These are phyloP conservation scores for Enteromius unitaeniatus DNA, from an alignment of 2,797 vertebrate species.

Conservation along the genomic window DNA sequence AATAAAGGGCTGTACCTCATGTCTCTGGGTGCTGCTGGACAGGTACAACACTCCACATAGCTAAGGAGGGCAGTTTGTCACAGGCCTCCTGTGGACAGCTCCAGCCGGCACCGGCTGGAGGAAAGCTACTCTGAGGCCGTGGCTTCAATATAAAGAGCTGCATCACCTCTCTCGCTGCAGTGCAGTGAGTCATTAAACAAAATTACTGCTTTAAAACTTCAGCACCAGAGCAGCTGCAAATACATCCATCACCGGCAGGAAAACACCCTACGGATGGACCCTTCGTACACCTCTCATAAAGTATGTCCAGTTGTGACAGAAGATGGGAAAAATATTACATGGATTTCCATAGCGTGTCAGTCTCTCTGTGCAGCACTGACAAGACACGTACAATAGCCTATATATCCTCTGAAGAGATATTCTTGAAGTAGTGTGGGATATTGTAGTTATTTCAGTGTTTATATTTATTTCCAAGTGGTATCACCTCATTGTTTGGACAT, in stretches of 20 bases:
- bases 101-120: neutral
- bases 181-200: slow-evolving; percentile 69
- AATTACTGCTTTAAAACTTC: slow-evolving; percentile 71
- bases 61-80: slow-evolving; percentile 68
- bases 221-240: slow-evolving; percentile 55
- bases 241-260: slow-evolving; percentile 65
- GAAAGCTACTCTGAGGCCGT: slow-evolving; percentile 57
- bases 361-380: slow-evolving; percentile 18
- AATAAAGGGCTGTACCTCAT: slow-evolving; percentile 61
- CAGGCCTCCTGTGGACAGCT: slow-evolving; percentile 58
- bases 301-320: slow-evolving; percentile 56
- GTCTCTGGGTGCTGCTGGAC: slow-evolving; percentile 51
- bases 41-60: slow-evolving; percentile 62
- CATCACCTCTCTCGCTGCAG: slow-evolving; percentile 52
- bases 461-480: neutral
- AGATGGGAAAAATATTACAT: slow-evolving; percentile 63
- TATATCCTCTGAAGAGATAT: slow-evolving; percentile 16
- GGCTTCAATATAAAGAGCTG: slow-evolving; percentile 49
- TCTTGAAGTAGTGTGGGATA: neutral
- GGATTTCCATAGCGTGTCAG: slow-evolving; percentile 50
- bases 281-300: slow-evolving; percentile 57
- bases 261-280: slow-evolving; percentile 53
- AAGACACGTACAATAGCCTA: slow-evolving; percentile 6
- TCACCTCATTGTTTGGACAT: neutral
- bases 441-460: neutral